Percentiles rank a stretch among this genome's conserved stretches.
Conservation (phyloP, 2,113 vertebrate genomes). For the Limanda limanda region DNA sequence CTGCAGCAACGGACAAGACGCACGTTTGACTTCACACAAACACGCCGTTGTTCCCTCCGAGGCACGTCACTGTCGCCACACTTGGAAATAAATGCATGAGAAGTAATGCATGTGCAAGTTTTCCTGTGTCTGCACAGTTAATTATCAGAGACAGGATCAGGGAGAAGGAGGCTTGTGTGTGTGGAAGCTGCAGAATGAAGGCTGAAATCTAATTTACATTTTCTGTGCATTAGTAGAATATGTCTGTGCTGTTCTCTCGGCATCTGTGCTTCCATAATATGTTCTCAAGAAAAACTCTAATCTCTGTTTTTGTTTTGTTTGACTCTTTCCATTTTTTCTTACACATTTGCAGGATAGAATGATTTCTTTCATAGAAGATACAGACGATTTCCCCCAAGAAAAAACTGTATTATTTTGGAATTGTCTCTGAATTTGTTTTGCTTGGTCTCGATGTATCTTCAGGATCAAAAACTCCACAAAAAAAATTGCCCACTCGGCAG, state of each 20-base stretch:
- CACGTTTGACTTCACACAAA: not conserved
- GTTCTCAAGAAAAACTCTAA: not conserved
- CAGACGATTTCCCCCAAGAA: constrained; percentile 24
- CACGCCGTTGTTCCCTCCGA: not conserved
- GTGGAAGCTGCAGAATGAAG: too few relatives aligned
- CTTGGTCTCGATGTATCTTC: constrained; percentile 11
- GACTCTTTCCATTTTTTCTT: not conserved
- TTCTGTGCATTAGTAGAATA: not conserved
- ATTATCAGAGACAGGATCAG: too few relatives aligned
- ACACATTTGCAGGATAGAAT: constrained; percentile 3
- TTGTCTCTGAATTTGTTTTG: constrained; percentile 23
- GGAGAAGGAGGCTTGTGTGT: too few relatives aligned
- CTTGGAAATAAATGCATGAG: too few relatives aligned
- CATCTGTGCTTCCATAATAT: not conserved
- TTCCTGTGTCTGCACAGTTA: too few relatives aligned
- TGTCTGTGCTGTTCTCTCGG: not conserved
- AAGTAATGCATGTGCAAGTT: too few relatives aligned
- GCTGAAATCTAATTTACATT: not conserved
- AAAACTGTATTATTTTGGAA: constrained; percentile 20
- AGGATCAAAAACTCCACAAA: constrained; percentile 1
- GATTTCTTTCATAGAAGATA: not conserved
- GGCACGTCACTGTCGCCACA: too few relatives aligned
- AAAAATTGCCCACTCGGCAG: constrained; percentile 8
- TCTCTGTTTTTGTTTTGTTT: not conserved
- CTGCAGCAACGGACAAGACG: not conserved